Evolutionary conservation across 2,797 vertebrate species (phyloP).

Genomic region (Myotis pilosus): DNA sequence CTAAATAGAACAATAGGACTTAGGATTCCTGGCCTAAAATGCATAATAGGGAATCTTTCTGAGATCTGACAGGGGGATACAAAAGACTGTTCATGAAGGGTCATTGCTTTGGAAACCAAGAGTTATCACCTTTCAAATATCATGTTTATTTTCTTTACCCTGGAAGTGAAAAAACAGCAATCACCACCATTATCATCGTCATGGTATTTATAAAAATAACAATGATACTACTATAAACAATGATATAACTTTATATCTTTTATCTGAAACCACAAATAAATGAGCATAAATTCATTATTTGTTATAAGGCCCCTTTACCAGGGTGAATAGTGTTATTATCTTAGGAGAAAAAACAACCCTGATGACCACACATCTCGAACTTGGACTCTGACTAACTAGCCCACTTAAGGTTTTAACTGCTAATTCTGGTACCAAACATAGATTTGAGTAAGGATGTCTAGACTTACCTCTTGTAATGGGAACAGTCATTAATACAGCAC

Average conservation of each 20-base stretch:
- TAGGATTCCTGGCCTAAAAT: constrained; percentile 47
- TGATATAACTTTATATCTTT: not conserved
- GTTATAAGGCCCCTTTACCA: not conserved
- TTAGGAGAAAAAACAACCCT: constrained; percentile 15
- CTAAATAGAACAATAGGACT: constrained; percentile 71
- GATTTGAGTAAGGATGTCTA: not conserved
- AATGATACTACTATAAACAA: constrained; percentile 19
- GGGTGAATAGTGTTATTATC: not conserved
- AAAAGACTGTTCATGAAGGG: not conserved
- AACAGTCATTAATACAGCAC: not conserved
- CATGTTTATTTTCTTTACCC: not conserved
- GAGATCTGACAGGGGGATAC: constrained; percentile 43
- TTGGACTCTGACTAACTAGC: not conserved
- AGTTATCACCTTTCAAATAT: not conserved
- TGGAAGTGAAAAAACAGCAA: not conserved
- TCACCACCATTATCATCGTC: not conserved
- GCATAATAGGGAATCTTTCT: constrained; percentile 35
- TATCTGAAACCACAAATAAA: constrained; percentile 5
- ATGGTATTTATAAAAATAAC: not conserved
- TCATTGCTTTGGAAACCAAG: not conserved
- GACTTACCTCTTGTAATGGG: not conserved
- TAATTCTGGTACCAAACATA: not conserved
- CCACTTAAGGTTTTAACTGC: not conserved
- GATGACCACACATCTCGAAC: not conserved
- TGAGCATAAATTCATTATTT: constrained; percentile 23